A percentile compares a stretch with the other conserved stretches of the same genome.
Evolutionary conservation across 53 echinoderm and acorn worm species (phyloP).

Genomic region (Holothuria leucospilota): DNA sequence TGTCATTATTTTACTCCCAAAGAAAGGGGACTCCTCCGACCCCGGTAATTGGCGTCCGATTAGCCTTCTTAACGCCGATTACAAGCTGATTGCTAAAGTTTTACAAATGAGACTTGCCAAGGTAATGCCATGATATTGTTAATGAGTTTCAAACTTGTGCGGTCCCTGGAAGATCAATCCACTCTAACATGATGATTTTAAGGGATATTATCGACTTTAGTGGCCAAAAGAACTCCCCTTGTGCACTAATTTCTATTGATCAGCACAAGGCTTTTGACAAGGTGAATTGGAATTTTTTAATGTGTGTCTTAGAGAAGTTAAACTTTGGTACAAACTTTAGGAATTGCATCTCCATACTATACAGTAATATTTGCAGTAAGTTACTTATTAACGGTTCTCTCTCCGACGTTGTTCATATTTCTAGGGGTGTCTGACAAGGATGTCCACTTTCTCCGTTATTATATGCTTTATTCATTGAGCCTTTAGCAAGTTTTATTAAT

Average conservation of each 20-base stretch:
- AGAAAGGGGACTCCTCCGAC: too few species aligned
- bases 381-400: constrained; percentile 38
- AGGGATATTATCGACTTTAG: constrained; percentile 57
- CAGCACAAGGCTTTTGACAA: constrained; percentile 57
- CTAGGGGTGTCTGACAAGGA: constrained; percentile 52
- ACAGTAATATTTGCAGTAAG: constrained; percentile 40
- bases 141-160: constrained; percentile 58
- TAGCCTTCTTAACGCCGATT: too few species aligned
- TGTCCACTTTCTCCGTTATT: constrained; percentile 55
- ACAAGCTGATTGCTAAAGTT: constrained; percentile 47
- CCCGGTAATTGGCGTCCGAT: too few species aligned
- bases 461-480: constrained; percentile 59
- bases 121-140: constrained; percentile 8
- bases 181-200: constrained; percentile 60
- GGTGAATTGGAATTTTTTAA: constrained; percentile 51
- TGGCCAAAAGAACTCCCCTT: background rate
- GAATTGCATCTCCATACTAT: constrained; percentile 47
- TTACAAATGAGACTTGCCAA: too few species aligned
- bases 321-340: constrained; percentile 51
- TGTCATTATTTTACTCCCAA: too few species aligned
- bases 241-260: constrained; percentile 55
- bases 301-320: constrained; percentile 24
- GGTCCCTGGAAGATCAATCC: constrained; percentile 63
- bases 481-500: constrained; percentile 48
- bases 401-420: constrained; percentile 7